phyloP scores from a whole-genome alignment of 1,140 invertebrate genomes.

The Apis cerana region DNA sequence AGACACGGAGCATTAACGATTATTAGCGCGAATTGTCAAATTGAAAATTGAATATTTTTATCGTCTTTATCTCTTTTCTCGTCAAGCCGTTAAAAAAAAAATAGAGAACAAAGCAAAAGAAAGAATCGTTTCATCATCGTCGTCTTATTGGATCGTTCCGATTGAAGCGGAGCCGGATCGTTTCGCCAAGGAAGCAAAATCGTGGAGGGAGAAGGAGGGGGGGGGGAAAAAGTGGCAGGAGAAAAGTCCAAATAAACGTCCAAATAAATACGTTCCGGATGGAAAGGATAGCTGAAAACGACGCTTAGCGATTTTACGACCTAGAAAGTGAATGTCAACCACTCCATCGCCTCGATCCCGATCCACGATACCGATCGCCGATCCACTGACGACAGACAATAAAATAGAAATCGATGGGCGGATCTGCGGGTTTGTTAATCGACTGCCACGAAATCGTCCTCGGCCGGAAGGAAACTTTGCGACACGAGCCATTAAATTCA shows the following conservation, averaged over 20 bases:
- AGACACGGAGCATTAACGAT: too few species aligned
- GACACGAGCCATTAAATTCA: constrained; percentile 43
- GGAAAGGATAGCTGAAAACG: constrained; percentile 57
- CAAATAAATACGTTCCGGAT: constrained; percentile 68
- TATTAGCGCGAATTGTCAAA: too few species aligned
- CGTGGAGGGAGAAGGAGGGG: not conserved
- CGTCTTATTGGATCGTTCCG: not conserved
- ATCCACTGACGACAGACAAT: constrained; percentile 45
- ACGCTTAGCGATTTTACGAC: constrained; percentile 72
- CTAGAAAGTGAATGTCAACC: constrained; percentile 79
- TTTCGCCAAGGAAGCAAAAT: not conserved
- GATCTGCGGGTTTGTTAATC: constrained; percentile 33
- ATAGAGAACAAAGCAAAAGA: too few species aligned
- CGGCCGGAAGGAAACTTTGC: constrained; percentile 19
- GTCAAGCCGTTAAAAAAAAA: too few species aligned
- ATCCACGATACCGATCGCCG: constrained; percentile 27
- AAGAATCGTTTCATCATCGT: not conserved
- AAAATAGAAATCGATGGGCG: constrained; percentile 70
- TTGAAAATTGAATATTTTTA: too few species aligned
- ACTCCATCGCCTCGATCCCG: constrained; percentile 30
- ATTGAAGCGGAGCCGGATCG: not conserved
- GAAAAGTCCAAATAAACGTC: constrained; percentile 2
- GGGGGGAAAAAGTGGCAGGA: not conserved
- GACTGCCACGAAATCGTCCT: constrained; percentile 15
- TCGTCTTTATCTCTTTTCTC: too few species aligned